Evolutionary conservation across 2,113 vertebrate genomes (phyloP).

Genomic region (Macrotis lagotis): DNA sequence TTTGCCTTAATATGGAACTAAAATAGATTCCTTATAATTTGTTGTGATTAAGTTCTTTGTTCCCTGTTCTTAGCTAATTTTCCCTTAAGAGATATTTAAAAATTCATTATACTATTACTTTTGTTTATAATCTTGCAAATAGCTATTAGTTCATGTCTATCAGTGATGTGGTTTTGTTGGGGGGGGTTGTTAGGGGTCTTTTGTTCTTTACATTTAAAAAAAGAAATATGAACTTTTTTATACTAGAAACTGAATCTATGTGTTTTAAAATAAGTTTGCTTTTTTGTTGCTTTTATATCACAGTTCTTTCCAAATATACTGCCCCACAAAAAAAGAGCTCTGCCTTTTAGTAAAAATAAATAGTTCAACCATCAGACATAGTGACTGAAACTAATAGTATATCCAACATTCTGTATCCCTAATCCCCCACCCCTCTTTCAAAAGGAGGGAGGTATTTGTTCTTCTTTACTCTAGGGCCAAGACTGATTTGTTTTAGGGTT

Average conservation of each 20-base stretch:
- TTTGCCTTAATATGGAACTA: constrained; percentile 1
- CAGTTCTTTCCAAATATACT: not conserved
- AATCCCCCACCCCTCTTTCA: not conserved
- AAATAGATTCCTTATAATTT: constrained; percentile 41
- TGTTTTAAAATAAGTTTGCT: not conserved
- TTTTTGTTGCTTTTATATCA: not conserved
- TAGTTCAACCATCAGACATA: not conserved
- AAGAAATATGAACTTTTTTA: not conserved
- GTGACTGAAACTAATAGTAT: not conserved
- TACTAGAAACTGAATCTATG: not conserved
- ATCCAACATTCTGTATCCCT: not conserved
- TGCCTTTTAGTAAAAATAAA: not conserved
- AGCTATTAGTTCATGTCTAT: constrained; percentile 19
- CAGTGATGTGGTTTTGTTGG: not conserved
- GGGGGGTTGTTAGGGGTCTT: not conserved
- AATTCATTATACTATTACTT: constrained; percentile 48
- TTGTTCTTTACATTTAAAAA: not conserved
- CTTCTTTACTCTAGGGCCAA: not conserved
- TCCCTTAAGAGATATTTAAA: constrained; percentile 46
- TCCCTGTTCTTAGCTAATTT: constrained; percentile 12
- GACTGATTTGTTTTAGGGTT: not conserved
- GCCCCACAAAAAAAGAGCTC: not conserved
- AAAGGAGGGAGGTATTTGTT: not conserved
- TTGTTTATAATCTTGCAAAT: constrained; percentile 27
- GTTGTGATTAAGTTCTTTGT: constrained; percentile 57